Conservation (phyloP, 2,113 vertebrate species). For the Camelus bactrianus region DNA sequence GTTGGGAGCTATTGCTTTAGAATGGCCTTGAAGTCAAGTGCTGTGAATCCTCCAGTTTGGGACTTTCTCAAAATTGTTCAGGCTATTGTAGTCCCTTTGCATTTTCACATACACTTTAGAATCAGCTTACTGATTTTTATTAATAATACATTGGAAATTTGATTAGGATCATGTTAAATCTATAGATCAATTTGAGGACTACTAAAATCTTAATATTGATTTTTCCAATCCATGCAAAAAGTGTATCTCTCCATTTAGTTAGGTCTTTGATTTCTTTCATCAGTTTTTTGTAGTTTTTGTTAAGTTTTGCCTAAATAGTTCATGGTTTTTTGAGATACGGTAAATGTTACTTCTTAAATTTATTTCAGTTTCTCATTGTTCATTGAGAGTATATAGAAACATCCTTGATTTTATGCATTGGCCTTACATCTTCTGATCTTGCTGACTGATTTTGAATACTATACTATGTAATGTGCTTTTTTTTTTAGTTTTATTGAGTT, state of each 20-base stretch:
- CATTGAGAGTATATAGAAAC: background rate
- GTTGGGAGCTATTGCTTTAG: background rate
- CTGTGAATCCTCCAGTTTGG: background rate
- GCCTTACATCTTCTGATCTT: background rate
- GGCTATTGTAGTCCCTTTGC: background rate
- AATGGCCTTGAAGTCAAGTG: background rate
- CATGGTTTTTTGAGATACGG: background rate
- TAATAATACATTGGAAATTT: background rate
- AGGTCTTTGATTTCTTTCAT: background rate
- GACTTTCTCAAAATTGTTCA: background rate
- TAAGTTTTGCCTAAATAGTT: background rate
- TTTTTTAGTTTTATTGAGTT: background rate
- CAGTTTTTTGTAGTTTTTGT: background rate
- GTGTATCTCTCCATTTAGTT: background rate
- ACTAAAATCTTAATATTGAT: background rate
- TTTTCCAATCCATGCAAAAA: background rate
- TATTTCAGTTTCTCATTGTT: background rate
- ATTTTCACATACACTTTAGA: background rate
- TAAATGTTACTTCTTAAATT: background rate
- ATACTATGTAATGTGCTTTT: background rate
- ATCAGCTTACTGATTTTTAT: background rate
- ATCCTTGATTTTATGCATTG: background rate
- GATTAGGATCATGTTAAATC: background rate
- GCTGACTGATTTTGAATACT: background rate
- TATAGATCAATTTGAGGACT: background rate